phyloP scores from a whole-genome alignment of 2,113 vertebrate genomes.

The Anser brachyrhynchus region DNA sequence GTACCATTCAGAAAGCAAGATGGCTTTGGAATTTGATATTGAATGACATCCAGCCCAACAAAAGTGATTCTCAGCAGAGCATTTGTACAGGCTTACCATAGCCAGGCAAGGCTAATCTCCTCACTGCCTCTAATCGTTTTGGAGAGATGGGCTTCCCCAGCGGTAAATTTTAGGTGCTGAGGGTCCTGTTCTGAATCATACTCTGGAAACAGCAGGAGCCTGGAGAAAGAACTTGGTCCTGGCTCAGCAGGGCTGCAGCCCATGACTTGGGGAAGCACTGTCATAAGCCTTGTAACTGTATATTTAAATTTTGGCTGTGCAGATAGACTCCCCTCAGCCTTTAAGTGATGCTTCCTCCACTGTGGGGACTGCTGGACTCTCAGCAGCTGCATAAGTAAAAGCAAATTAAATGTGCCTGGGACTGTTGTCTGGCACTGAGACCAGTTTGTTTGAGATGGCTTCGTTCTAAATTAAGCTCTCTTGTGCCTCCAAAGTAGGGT shows the following conservation, averaged over 20 bases:
- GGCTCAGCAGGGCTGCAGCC: neutral
- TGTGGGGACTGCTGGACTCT: neutral
- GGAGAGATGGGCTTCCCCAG: neutral
- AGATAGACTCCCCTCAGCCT: neutral
- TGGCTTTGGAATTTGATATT: neutral
- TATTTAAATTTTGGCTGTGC: neutral
- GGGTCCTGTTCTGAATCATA: neutral
- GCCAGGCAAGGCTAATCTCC: neutral
- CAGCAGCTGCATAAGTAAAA: neutral
- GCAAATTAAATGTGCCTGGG: neutral
- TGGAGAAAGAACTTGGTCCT: neutral
- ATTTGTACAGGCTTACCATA: neutral
- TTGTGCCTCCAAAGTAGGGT: neutral
- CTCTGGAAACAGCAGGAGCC: neutral
- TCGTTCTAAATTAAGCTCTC: neutral
- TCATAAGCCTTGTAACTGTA: fast-evolving
- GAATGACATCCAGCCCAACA: neutral
- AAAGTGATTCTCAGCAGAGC: neutral
- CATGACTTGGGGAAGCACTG: fast-evolving
- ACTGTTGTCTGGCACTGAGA: neutral
- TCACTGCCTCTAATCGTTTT: fast-evolving
- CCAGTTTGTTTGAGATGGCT: neutral
- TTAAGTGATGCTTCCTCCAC: too few relatives aligned
- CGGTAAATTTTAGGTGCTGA: neutral
- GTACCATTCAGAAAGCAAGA: neutral